Percentiles rank a stretch among this genome's conserved stretches.
Conservation (phyloP, 2,888 invertebrate species). For the Gymnoscelis rufifasciata region DNA sequence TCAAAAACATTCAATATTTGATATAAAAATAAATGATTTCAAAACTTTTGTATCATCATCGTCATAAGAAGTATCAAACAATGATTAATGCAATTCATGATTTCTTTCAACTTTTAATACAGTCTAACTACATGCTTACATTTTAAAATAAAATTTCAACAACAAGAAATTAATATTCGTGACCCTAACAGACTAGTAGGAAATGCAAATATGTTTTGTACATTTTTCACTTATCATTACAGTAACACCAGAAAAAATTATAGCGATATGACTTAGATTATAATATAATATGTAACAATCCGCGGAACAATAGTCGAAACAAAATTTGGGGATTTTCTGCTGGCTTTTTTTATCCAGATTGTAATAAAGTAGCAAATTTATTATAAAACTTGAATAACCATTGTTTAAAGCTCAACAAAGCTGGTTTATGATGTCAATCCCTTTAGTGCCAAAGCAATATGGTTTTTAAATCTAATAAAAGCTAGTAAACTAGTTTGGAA, state of each 20-base stretch:
- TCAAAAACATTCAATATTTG: constrained; percentile 63
- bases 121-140: constrained; percentile 37
- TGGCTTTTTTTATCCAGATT: no score
- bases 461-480: no score
- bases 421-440: no score
- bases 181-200: constrained; percentile 76
- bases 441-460: no score
- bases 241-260: constrained; percentile 75
- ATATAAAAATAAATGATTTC: constrained; percentile 73
- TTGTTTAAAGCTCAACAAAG: no score
- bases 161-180: constrained; percentile 48
- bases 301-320: constrained; percentile 45
- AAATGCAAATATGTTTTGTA: constrained; percentile 75
- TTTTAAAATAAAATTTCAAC: constrained; percentile 44
- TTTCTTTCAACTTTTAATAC: constrained; percentile 32
- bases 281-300: constrained; percentile 44
- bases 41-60: constrained; percentile 50
- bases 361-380: no score
- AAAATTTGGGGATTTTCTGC: no score
- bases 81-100: constrained; percentile 33
- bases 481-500: no score
- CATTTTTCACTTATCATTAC: constrained; percentile 73
- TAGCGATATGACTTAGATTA: constrained; percentile 74
- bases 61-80: constrained; percentile 47
- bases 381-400: no score